Evolutionary conservation across 1,140 invertebrate genomes (phyloP), one percentile per base, ranked within the genome.

Genomic region (Gryllus bimaculatus): DNA sequence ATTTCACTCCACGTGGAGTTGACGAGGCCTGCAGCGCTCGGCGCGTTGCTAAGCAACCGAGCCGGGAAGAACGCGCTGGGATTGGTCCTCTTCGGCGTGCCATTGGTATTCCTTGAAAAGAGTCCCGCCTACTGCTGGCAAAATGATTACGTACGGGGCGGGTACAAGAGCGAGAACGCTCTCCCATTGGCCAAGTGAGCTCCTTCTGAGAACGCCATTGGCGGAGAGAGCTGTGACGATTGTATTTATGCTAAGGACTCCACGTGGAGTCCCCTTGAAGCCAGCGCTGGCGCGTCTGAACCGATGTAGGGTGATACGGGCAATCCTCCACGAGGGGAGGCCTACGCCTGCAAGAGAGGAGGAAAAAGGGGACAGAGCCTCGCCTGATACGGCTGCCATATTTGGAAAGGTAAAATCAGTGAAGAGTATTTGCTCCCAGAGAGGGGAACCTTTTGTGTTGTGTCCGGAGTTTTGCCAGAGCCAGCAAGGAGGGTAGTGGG

Each of bases 351-450:
- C 13, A 66, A 48, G 48, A n/a, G 75, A 76, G n/a, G 39, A 73
- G 79, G 79, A 48, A 79, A 47, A 48, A 47, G 73, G 49, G 78
- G 78, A 74, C 47, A 66, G 54, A 18, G 54, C 10, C 54, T 66
- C 75, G 26, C 20, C 77, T 80, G 79, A 80, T 80, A 80, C 79
- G 79, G 77, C 79, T 78, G 79, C 79, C 80, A 80, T 80, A 80
- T 80, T 80, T 80, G 80, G 49, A 80, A 54, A 77, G 80, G 80
- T 8, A 79, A 80, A 80, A 80, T 80, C 80, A 80, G 80, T 80
- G 80, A 80, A 80, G 79, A 80, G 80, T 80, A 80, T 80, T 80
- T 80, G 78, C 80, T 21, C 21, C 26, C 54, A n/a, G 78, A 77
- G 48, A 77, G 78, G 73, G 73, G 47, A 79, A 77, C 75, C 79